Evolutionary conservation across 2,113 vertebrate species (phyloP).

Genomic region (Thalassarche chlororhynchos): DNA sequence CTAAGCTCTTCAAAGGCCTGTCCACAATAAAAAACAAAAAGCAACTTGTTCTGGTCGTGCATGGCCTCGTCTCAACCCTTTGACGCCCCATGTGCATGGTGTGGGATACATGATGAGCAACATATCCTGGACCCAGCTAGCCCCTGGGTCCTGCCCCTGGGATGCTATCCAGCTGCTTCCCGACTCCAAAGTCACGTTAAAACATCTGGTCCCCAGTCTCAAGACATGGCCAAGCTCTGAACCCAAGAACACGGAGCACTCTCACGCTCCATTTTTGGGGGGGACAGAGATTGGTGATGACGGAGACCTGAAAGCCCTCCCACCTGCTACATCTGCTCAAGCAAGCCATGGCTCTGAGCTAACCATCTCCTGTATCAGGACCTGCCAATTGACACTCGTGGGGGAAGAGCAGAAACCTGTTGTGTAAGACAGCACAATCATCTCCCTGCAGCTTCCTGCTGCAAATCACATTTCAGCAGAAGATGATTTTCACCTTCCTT

Average conservation of each 20-base stretch:
- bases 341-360: not conserved
- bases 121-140: not conserved
- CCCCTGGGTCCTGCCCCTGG: not conserved
- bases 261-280: fast-evolving
- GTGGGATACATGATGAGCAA: not conserved
- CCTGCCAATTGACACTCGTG: not conserved
- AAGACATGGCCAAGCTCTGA: not conserved
- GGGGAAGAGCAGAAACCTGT: not conserved
- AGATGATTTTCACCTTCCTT: constrained; percentile 15
- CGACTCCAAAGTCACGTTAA: not conserved
- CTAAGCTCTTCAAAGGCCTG: not conserved
- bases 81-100: too few relatives aligned
- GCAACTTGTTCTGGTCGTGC: not conserved
- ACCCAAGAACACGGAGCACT: not conserved
- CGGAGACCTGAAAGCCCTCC: not conserved
- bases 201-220: not conserved
- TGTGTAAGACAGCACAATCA: not conserved
- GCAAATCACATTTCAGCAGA: not conserved
- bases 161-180: not conserved
- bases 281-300: not conserved
- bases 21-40: not conserved
- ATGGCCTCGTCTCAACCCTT: not conserved
- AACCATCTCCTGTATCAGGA: not conserved
- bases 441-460: not conserved
- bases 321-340: not conserved